Conservation (phyloP, 2,113 vertebrate species). For the Myodes glareolus region DNA sequence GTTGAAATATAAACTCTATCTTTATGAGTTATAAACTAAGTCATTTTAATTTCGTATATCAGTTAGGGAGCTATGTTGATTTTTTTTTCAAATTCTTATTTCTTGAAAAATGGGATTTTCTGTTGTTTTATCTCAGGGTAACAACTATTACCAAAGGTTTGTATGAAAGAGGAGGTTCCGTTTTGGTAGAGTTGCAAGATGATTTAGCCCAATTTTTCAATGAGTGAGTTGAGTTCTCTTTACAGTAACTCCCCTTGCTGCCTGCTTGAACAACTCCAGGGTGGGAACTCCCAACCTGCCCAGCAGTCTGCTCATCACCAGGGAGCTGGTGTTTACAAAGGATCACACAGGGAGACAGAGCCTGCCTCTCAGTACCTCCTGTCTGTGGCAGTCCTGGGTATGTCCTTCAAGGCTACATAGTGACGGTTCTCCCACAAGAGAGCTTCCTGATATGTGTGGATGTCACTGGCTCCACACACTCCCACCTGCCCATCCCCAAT, state of each 20-base stretch:
- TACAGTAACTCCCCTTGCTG: background rate
- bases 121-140: slow-evolving; percentile 42
- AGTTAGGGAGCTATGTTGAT: background rate
- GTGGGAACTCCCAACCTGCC: background rate
- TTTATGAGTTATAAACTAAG: background rate
- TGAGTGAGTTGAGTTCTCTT: slow-evolving; percentile 9
- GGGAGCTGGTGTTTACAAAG: background rate
- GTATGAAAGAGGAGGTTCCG: slow-evolving; percentile 9
- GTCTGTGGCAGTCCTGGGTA: background rate
- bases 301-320: background rate
- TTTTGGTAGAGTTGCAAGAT: background rate
- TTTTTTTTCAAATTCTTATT: background rate
- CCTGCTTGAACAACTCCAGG: background rate
- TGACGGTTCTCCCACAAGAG: background rate
- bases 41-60: background rate
- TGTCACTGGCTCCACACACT: background rate
- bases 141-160: background rate
- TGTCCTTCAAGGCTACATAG: background rate
- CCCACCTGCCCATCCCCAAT: background rate
- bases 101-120: slow-evolving; percentile 47
- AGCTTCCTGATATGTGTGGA: background rate
- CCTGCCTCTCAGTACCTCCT: background rate
- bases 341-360: background rate
- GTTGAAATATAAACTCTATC: background rate
- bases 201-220: background rate